Conservation (phyloP, 2,888 invertebrate genomes). For the Mythimna impura region DNA sequence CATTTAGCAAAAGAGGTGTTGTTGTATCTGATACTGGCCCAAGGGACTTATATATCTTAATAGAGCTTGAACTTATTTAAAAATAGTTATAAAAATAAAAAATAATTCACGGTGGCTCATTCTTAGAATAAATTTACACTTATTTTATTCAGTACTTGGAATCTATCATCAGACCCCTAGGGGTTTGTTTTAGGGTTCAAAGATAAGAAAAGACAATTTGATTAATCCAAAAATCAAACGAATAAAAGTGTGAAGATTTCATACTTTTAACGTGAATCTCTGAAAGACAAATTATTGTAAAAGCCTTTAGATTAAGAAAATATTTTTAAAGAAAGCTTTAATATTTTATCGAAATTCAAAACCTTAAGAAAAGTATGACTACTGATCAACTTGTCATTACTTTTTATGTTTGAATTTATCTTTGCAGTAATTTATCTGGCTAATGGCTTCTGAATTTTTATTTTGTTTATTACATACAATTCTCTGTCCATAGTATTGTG, state of each 20-base stretch:
- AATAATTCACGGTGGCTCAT: conserved; percentile 14
- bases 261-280: conserved; percentile 17
- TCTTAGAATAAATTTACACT: conserved; percentile 1
- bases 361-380: background rate
- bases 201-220: conserved; percentile 7
- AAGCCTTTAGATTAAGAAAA: conserved; percentile 13
- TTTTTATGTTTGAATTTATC: background rate
- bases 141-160: background rate
- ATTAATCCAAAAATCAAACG: conserved; percentile 25
- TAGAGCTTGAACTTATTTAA: background rate
- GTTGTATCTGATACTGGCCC: background rate
- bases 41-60: conserved; percentile 10
- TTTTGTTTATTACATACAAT: background rate
- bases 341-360: conserved; percentile 1
- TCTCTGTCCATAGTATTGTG: background rate
- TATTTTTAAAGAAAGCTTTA: conserved; percentile 23
- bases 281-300: conserved; percentile 20
- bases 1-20: background rate
- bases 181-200: conserved; percentile 17
- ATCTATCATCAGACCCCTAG: background rate
- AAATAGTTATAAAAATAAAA: conserved; percentile 2
- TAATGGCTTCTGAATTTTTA: background rate
- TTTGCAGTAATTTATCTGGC: background rate
- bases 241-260: conserved; percentile 4
- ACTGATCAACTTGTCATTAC: background rate